These are phyloP conservation scores for Hesperophylax magnus DNA, from an alignment of 1,140 invertebrate species.

Conservation along the genomic window DNA sequence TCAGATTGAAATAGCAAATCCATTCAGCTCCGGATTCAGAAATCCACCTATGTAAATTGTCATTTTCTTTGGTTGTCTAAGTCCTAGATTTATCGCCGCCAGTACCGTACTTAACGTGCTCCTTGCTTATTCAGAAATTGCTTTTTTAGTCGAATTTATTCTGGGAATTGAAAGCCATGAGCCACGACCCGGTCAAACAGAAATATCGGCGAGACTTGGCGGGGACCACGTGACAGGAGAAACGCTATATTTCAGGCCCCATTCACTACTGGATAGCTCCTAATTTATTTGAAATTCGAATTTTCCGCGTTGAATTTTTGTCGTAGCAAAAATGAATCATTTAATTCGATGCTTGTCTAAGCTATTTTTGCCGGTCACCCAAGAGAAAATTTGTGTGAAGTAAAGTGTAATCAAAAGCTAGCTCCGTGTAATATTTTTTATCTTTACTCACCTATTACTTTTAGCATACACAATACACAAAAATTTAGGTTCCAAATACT, in stretches of 20 bases:
- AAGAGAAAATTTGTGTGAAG: not conserved
- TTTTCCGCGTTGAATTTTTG: not conserved
- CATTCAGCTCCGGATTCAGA: not conserved
- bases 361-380: not conserved
- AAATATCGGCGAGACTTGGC: constrained; percentile 1
- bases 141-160: constrained; percentile 6
- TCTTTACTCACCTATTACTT: no score
- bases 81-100: constrained; percentile 5
- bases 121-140: not conserved
- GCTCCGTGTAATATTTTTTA: no score
- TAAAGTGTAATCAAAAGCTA: no score
- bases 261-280: not conserved
- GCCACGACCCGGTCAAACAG: not conserved
- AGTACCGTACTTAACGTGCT: not conserved
- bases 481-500: no score
- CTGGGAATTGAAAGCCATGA: not conserved
- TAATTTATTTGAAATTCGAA: not conserved
- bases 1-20: not conserved
- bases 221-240: not conserved
- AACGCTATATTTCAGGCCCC: not conserved
- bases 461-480: no score
- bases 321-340: not conserved
- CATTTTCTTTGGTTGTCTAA: not conserved
- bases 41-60: not conserved
- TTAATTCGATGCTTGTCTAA: not conserved